Evolutionary conservation across 2,797 vertebrate genomes (phyloP).

Genomic region (Macropus fuliginosus): DNA sequence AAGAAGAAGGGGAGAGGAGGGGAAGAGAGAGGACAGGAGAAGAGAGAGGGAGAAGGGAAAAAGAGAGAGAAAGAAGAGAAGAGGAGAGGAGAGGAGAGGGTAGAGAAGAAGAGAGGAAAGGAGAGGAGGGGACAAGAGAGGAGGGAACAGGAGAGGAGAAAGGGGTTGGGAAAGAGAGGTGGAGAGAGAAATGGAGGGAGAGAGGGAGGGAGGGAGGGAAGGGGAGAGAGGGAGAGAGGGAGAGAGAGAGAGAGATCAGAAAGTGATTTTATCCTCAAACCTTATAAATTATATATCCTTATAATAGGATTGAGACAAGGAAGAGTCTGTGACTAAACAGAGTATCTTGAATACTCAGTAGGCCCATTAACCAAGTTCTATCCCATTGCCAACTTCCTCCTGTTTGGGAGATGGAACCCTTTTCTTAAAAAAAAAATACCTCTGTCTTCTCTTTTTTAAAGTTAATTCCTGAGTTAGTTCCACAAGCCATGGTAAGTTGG

Average conservation of each 20-base stretch:
- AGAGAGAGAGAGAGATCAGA: neutral
- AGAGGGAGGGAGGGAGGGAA: too few relatives aligned
- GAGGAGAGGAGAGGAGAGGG: rapidly evolving
- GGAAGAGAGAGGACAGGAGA: neutral
- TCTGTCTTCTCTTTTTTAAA: slow-evolving; percentile 5
- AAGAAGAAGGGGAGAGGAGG: neutral
- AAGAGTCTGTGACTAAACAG: neutral
- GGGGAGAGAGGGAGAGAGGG: too few relatives aligned
- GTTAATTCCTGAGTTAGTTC: slow-evolving; percentile 30
- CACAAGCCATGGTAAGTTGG: slow-evolving; percentile 58
- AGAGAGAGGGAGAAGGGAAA: too few relatives aligned
- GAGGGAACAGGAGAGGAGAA: rapidly evolving
- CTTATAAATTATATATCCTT: neutral
- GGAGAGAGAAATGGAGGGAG: too few relatives aligned
- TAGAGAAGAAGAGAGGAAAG: too few relatives aligned
- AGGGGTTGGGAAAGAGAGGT: neutral
- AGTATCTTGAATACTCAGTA: slow-evolving; percentile 48
- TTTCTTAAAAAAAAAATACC: slow-evolving; percentile 51
- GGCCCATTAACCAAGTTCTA: slow-evolving; percentile 59
- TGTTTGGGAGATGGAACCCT: slow-evolving; percentile 55
- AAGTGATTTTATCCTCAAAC: neutral
- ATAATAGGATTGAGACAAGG: neutral
- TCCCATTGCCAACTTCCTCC: slow-evolving; percentile 42
- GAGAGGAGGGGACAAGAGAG: neutral
- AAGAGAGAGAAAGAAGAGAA: neutral